Conservation (phyloP, 2,888 invertebrate species). For the Xylota segnis region DNA sequence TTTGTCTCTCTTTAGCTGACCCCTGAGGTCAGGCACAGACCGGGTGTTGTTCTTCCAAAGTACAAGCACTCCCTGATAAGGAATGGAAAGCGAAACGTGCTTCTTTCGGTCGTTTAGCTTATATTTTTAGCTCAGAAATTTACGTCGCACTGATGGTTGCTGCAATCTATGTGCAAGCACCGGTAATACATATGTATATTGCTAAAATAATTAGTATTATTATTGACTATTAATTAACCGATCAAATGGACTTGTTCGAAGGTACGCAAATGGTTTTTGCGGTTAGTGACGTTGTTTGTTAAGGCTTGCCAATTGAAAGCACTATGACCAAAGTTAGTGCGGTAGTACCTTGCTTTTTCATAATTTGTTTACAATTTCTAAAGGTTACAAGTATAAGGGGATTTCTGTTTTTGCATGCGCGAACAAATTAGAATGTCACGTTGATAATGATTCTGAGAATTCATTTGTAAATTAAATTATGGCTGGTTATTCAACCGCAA, state of each 20-base stretch:
- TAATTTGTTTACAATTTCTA: not conserved
- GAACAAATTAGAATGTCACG: not conserved
- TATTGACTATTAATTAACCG: not conserved
- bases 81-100: not conserved
- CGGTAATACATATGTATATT: not conserved
- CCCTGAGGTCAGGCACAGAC: constrained; percentile 12
- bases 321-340: not conserved
- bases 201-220: not conserved
- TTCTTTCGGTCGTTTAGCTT: not conserved
- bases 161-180: not conserved
- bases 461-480: too few species aligned
- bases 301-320: not conserved
- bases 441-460: too few species aligned
- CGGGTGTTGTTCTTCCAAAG: constrained; percentile 11
- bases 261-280: not conserved
- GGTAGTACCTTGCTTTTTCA: not conserved
- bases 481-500: too few species aligned
- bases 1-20: not conserved
- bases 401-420: not conserved
- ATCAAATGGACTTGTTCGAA: not conserved
- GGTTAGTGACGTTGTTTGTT: not conserved
- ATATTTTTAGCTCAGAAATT: not conserved
- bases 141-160: not conserved
- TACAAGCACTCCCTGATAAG: not conserved
- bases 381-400: not conserved